Base-by-base conservation (phyloP, 2,888 invertebrate genomes). In the Mantis religiosa region DNA sequence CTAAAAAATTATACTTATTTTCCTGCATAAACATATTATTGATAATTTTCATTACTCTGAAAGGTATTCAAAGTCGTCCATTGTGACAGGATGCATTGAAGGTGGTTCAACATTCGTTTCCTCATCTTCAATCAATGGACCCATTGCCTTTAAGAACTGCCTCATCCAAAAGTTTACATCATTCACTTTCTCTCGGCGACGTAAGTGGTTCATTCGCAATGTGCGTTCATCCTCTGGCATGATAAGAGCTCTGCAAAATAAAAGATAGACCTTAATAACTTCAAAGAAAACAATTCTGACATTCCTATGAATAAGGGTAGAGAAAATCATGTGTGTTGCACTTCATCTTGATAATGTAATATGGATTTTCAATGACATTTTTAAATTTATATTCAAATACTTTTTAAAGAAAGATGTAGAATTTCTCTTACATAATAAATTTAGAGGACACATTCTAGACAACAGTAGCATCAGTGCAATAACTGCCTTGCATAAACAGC, bases 81-180 rank as follows among this genome's bases (percentile, higher is more conserved):
- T 95, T 9, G 97, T 97, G n/a, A 98, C 97, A 0, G 98, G 98
- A 90, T 97, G 97, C 97, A 98, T 97, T 41, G 96, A 96, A 0
- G 97, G 97, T 6, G 97, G 97, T 8, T 30, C 30, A n/a, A 30
- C 30, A 84, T 25, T 28, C 15, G 27, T 97, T 91, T 97, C 97
- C 90, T 96, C 96, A 91, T 97, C 97, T 28, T 93, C 93, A 41
- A 94, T 92, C 84, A 98, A 93, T 0, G 97, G 97, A 89, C 97
- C 97, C 97, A 98, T 97, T 0, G 97, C 97, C 91, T 97, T 97
- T 83, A 98, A 94, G 94, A 98, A 98, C 2, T 96, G 96, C 91
- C 96, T 96, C 95, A 98, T 97, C 98, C 98, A 98, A 92, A 96
- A 96, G 93, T 97, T 96, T 0, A 98, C 98, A 93, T 98, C 98